These are phyloP conservation scores for Teinopalpus imperialis DNA, from an alignment of 2,888 invertebrate genomes.

Conservation along the genomic window DNA sequence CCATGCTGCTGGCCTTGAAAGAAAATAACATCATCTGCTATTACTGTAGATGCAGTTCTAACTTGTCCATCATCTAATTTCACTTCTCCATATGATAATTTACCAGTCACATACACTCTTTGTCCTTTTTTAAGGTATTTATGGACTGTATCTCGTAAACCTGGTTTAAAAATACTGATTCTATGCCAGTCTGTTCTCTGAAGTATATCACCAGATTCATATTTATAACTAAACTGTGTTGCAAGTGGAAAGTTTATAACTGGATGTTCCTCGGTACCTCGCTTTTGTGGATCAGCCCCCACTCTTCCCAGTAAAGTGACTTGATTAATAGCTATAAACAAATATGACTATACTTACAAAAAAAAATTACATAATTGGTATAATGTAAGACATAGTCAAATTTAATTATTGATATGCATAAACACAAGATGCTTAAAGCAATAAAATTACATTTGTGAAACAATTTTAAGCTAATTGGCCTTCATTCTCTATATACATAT, in stretches of 20 bases:
- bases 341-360: too few relatives aligned
- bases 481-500: too few relatives aligned
- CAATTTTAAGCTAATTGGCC: too few relatives aligned
- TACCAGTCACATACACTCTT: slow-evolving; percentile 90
- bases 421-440: too few relatives aligned
- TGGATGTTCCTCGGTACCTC: slow-evolving; percentile 91
- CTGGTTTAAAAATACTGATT: slow-evolving; percentile 92
- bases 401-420: too few relatives aligned
- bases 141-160: slow-evolving; percentile 89
- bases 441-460: too few relatives aligned
- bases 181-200: slow-evolving; percentile 97
- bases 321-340: slow-evolving; percentile 85
- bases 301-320: slow-evolving; percentile 93
- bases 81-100: slow-evolving; percentile 92
- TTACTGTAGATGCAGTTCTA: slow-evolving; percentile 88
- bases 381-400: too few relatives aligned
- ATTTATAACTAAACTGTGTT: slow-evolving; percentile 92
- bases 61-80: slow-evolving; percentile 88
- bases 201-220: slow-evolving; percentile 88
- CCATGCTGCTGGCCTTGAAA: slow-evolving; percentile 77
- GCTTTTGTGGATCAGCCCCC: slow-evolving; percentile 93
- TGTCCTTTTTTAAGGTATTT: slow-evolving; percentile 93
- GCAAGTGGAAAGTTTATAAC: slow-evolving; percentile 94
- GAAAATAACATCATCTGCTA: slow-evolving; percentile 94
- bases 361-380: too few relatives aligned